phyloP scores from a whole-genome alignment of 2,888 invertebrate species.

The Priocnemis perturbator region DNA sequence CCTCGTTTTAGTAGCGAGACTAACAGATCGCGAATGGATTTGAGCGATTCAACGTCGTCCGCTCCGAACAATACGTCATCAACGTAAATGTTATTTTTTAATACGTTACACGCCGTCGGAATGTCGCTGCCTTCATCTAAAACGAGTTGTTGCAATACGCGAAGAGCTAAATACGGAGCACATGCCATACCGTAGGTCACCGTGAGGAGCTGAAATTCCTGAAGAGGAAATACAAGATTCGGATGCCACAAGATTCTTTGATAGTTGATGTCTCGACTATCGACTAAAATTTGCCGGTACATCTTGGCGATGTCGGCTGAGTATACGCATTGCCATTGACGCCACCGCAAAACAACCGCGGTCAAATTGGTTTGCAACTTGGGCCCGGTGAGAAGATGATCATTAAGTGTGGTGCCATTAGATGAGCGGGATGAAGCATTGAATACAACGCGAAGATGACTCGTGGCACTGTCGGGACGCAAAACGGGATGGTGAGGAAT shows the following conservation, averaged over 20 bases:
- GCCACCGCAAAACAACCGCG: not conserved
- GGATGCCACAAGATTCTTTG: not conserved
- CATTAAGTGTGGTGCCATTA: not conserved
- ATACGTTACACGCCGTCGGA: too few species aligned
- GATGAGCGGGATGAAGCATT: not conserved
- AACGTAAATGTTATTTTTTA: too few species aligned
- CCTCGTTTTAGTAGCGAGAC: slow-evolving; percentile 9
- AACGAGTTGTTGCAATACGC: slow-evolving; percentile 2
- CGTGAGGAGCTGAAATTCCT: not conserved
- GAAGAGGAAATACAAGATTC: not conserved
- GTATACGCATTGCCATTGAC: not conserved
- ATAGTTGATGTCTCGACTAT: not conserved
- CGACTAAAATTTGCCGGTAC: too few species aligned
- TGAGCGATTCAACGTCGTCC: not conserved
- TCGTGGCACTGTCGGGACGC: not conserved
- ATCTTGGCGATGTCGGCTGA: too few species aligned
- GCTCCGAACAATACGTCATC: too few species aligned
- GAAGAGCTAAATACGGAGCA: not conserved
- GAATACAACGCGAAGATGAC: not conserved
- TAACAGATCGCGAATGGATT: too few species aligned
- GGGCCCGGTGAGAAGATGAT: not conserved
- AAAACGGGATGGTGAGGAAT: not conserved
- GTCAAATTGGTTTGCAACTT: not conserved
- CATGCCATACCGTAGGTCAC: too few species aligned
- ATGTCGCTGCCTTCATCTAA: not conserved